These are phyloP conservation scores for human (Homo sapiens) DNA, from an alignment of 2,113 vertebrate genomes.

Conservation along the genomic window GRCh38 chr5:53582501-53583000, in stretches of 20 bases:
- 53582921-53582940: no score
- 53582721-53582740: neutral
- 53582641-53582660: neutral
- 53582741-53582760: neutral
- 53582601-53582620: neutral
- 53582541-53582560: neutral
- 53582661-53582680: neutral
- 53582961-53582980: no score
- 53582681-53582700: neutral
- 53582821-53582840: neutral
- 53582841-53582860: neutral
- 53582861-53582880: neutral
- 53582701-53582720: neutral
- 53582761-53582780: neutral
- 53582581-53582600: neutral
- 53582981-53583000: no score
- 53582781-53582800: neutral
- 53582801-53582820: neutral
- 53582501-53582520: neutral
- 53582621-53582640: neutral
- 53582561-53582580: neutral
- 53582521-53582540: neutral
- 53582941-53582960: no score
- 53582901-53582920: neutral
- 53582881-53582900: neutral